Base-by-base conservation (phyloP, 2,797 vertebrate genomes). In the Pangasius sanitwongsei region DNA sequence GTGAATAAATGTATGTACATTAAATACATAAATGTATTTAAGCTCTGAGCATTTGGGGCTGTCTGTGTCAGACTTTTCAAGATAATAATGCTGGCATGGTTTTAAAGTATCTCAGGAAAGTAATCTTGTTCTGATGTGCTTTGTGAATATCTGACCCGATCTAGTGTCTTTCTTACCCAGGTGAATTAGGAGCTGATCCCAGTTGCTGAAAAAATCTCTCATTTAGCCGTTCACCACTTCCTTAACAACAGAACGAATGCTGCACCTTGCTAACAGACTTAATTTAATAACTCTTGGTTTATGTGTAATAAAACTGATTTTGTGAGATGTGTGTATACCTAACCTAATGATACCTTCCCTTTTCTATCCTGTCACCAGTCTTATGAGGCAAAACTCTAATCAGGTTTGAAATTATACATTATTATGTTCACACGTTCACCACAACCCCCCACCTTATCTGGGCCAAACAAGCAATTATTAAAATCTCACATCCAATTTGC, bases 401-500 rank as follows among this genome's bases (percentile, higher is more conserved):
- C 83, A 85, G 31, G 16, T 34, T 23, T 31, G 77, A 81, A 72
- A 74, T 70, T 50, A 61, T 85, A 55, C 20, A 25, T 59, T 55
- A 77, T 74, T 63, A 37, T 53, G 12, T 72, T 50, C 37, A 20
- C 53, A 57, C 12, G 31, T 8, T 57, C 37, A 48, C 67, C 31
- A 16, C n/a, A 7, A n/a, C 12, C 28, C 87, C 25, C 53, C 23
- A 15, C 34, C 16, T 0, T 57, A 25, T 70, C 88, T 63, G 28
- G 77, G 67, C 88, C 77, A 72, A 86, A 86, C 23, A 65, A 48
- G 77, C 57, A 86, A 86, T 86, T 74, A 89, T 86, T 69, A 31
- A 82, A 86, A 74, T 63, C 75, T 86, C 88, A 80, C 70, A 72
- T 74, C 72, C 72, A 84, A 78, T 88, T 67, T 75, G 85, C 85